Conservation (phyloP, 2,888 invertebrate species). For the Campoplex capitator region DNA sequence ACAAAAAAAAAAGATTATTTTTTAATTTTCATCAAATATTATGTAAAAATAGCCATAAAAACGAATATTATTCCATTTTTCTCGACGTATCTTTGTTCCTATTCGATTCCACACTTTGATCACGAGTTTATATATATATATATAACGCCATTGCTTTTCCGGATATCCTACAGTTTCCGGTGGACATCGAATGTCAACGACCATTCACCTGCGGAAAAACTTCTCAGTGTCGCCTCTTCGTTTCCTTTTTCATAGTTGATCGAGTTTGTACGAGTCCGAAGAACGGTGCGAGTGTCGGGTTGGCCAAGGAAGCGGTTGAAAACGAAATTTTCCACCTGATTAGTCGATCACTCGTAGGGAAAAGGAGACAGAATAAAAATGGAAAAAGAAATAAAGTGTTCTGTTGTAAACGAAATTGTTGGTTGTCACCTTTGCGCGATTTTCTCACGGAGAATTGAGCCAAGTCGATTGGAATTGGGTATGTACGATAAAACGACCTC, state of each 20-base stretch:
- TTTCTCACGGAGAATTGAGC: conserved; percentile 44
- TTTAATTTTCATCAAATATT: neutral
- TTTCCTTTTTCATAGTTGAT: conserved; percentile 15
- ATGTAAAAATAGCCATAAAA: neutral
- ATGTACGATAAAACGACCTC: conserved; percentile 28
- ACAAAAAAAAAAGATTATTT: neutral
- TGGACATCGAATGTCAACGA: conserved; percentile 63
- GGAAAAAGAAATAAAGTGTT: neutral
- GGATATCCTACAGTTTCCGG: conserved; percentile 47
- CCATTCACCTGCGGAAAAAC: conserved; percentile 47
- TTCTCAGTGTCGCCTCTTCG: conserved; percentile 5
- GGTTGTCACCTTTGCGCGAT: conserved; percentile 29
- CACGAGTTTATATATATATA: neutral
- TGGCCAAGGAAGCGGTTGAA: conserved; percentile 52
- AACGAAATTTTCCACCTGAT: conserved; percentile 74
- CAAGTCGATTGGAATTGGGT: conserved; percentile 44
- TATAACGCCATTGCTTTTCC: conserved; percentile 11
- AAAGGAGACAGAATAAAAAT: neutral
- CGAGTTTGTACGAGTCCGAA: conserved; percentile 25
- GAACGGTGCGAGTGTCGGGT: conserved; percentile 27
- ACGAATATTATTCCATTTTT: neutral
- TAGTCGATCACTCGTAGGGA: conserved; percentile 65
- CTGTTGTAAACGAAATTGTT: conserved; percentile 73
- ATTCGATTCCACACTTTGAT: neutral
- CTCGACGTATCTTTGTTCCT: neutral